Evolutionary conservation across 2,888 invertebrate species (phyloP).

Genomic region (Drosophila koepferae): DNA sequence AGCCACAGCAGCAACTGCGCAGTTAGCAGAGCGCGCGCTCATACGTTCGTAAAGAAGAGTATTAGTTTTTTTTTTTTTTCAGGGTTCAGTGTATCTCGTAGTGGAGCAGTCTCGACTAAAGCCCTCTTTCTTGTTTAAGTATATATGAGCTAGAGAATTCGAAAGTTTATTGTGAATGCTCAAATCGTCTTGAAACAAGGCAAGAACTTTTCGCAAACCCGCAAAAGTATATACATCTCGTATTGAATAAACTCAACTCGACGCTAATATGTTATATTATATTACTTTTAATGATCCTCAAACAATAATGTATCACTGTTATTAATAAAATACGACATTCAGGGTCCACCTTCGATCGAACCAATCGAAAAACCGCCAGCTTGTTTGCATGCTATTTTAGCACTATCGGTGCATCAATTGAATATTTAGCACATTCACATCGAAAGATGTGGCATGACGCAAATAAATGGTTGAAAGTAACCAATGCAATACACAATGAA

Average conservation of each 20-base stretch:
- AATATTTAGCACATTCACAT: not conserved
- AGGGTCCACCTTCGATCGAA: not conserved
- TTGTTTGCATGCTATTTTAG: not conserved
- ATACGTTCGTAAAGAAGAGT: too few species aligned
- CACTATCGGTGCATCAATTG: not conserved
- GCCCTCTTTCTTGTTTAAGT: too few species aligned
- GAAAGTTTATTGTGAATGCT: not conserved
- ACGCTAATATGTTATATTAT: not conserved
- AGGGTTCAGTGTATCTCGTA: too few species aligned
- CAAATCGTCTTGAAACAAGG: not conserved
- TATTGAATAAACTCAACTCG: not conserved
- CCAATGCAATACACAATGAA: too few species aligned
- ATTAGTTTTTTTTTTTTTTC: too few species aligned
- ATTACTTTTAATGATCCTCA: not conserved
- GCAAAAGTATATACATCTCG: too few species aligned
- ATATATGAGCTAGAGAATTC: too few species aligned
- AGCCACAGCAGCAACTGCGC: too few species aligned
- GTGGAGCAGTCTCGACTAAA: too few species aligned
- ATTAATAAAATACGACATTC: not conserved
- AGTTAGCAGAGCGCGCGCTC: too few species aligned
- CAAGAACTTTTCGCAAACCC: not conserved
- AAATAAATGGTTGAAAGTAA: not conserved
- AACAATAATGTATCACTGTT: not conserved
- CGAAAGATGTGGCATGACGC: not conserved
- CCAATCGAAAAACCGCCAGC: not conserved